Base-by-base conservation (phyloP, 2,888 invertebrate genomes). In the Cryptocheilus praepositus region DNA sequence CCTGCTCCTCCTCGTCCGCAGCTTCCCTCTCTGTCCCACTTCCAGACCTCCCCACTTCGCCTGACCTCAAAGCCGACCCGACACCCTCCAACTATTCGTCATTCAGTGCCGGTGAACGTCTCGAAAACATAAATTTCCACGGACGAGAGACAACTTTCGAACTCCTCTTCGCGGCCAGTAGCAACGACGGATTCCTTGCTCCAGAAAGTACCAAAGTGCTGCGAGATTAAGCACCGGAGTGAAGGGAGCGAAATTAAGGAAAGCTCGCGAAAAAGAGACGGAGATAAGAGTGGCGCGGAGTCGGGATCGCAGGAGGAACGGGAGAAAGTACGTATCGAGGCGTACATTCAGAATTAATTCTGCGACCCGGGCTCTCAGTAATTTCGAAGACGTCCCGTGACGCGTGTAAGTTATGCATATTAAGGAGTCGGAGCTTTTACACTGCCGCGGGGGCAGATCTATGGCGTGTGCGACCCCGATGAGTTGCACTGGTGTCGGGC, bases 111-210 rank as follows among this genome's bases (percentile, higher is more conserved):
- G 19, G 52, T 51, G 67, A 67, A 63, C 68, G 43, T 72, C 61
- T 60, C 62, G 67, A 67, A 76, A 76, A 76, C 64, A 67, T 70
- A 77, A 70, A 77, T 77, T 76, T 66, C 60, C 60, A 43, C 55
- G 16, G 66, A 59, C 65, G 54, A 44, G 56, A 49, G 19, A 62
- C 65, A 64, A 76, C 72, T 75, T 75, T 65, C 44, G 45, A 64
- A 67, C 52, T 61, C 19, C 25, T 49, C 28, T 8, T 36, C 36
- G 36, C 49, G 16, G 18, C 49, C 49, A 18, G 49, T 49, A 18
- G 49, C 49, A 49, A n/a, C 49, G 49, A 49, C 49, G 49, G 18
- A 18, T 44, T 15, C 15, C 19, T 56, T 21, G 18, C 7, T 21
- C 49, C 18, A n/a, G 49, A 49, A 49, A 49, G 49, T 49, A 21